These are phyloP conservation scores for Dolichotis patagonum DNA, from an alignment of 2,113 vertebrate genomes.

Conservation along the genomic window DNA sequence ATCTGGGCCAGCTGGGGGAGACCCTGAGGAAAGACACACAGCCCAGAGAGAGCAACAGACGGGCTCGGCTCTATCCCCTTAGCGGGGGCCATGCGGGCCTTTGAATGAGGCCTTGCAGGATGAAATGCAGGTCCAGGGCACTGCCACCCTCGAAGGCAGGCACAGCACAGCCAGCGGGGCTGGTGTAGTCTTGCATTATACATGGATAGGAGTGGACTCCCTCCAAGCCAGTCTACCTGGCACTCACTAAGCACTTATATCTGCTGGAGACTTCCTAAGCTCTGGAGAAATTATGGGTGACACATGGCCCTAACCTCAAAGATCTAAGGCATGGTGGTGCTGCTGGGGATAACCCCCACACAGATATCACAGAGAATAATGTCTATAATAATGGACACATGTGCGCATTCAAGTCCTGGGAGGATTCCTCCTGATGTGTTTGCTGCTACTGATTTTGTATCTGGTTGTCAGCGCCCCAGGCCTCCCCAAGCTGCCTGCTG, in stretches of 20 bases:
- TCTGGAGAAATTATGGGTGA: neutral
- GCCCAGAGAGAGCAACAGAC: no score
- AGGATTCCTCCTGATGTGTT: neutral
- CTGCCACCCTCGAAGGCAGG: neutral
- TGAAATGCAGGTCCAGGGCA: neutral
- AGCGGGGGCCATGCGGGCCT: neutral
- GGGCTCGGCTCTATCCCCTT: no score
- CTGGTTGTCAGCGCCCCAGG: neutral
- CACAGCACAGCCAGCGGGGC: neutral
- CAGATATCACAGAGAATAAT: neutral
- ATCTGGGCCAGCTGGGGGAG: neutral
- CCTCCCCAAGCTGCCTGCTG: neutral
- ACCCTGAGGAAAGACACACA: no score
- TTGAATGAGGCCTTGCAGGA: neutral
- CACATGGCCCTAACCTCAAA: neutral
- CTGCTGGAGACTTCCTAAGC: neutral
- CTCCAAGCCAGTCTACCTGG: neutral
- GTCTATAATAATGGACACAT: neutral
- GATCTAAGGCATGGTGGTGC: neutral
- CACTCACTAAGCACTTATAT: neutral
- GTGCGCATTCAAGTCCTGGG: neutral
- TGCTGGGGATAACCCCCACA: neutral
- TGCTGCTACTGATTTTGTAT: neutral
- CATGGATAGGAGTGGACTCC: neutral
- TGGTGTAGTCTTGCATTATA: neutral